A percentile compares a stretch with the other conserved stretches of the same genome.
Conservation (phyloP, 2,113 vertebrate genomes). For the Pantherophis guttatus region DNA sequence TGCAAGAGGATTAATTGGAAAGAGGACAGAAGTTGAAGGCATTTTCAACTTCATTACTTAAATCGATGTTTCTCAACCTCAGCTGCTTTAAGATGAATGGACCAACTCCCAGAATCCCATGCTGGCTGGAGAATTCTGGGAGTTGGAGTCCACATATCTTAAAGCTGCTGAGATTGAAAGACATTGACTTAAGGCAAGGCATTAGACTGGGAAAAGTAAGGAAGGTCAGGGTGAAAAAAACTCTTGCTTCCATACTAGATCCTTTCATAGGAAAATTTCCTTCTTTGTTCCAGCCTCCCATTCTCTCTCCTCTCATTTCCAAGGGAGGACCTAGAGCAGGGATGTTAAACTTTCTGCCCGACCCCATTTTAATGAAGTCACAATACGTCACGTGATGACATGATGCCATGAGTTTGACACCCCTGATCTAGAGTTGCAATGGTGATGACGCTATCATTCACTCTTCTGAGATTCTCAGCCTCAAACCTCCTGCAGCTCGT, state of each 20-base stretch:
- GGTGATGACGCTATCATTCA: background rate
- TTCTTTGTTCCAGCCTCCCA: background rate
- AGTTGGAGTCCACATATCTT: background rate
- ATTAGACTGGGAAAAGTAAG: background rate
- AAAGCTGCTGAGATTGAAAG: background rate
- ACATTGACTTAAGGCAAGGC: background rate
- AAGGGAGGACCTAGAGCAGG: background rate
- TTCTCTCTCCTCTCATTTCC: background rate
- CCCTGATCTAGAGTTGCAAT: background rate
- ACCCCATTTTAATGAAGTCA: no score
- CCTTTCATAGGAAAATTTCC: background rate
- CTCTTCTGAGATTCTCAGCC: background rate
- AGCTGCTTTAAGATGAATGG: background rate
- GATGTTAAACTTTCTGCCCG: no score
- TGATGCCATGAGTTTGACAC: no score
- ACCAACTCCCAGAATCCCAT: background rate
- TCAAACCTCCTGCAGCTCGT: background rate
- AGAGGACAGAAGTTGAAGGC: background rate
- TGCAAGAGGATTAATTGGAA: background rate
- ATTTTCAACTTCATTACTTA: background rate
- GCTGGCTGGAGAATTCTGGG: background rate
- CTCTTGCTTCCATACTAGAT: background rate
- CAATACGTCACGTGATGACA: no score
- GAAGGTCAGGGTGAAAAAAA: background rate
- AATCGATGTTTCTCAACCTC: background rate